Percentiles rank a stretch among this genome's conserved stretches.
phyloP scores from a whole-genome alignment of 2,797 vertebrate genomes.

The Gobionotothen gibberifrons region DNA sequence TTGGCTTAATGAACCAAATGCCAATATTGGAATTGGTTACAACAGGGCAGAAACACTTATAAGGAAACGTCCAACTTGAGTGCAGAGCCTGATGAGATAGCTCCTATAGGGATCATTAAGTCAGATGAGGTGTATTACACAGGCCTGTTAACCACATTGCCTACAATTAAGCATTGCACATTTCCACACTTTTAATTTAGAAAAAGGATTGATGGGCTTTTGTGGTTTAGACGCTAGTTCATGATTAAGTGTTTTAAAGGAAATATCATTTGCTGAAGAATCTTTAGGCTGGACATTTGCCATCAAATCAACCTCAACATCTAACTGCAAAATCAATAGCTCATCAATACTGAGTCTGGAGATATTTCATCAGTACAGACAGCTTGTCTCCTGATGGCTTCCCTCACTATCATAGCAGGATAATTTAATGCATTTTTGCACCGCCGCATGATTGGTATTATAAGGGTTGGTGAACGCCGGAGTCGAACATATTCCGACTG shows the following conservation, averaged over 20 bases:
- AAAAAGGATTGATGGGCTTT: not conserved
- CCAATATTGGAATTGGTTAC: not conserved
- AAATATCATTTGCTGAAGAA: slow-evolving; percentile 7
- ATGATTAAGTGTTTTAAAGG: not conserved
- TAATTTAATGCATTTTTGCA: slow-evolving; percentile 51
- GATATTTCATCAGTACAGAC: slow-evolving; percentile 55
- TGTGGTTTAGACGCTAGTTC: slow-evolving; percentile 2
- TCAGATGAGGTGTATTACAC: slow-evolving; percentile 1
- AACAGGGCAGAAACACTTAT: not conserved
- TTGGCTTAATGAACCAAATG: slow-evolving; percentile 5
- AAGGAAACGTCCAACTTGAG: not conserved
- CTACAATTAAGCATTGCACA: not conserved
- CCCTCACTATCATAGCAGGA: slow-evolving; percentile 38
- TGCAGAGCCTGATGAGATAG: not conserved
- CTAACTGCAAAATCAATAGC: slow-evolving; percentile 67
- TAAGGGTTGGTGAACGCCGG: slow-evolving; percentile 22
- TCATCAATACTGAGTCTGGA: slow-evolving; percentile 55
- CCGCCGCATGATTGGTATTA: slow-evolving; percentile 48
- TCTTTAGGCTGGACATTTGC: slow-evolving; percentile 41
- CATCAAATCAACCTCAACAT: slow-evolving; percentile 44
- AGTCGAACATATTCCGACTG: slow-evolving; percentile 40
- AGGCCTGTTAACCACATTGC: slow-evolving; percentile 1
- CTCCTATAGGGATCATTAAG: slow-evolving; percentile 8
- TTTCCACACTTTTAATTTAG: not conserved
- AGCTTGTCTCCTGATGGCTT: slow-evolving; percentile 40